Percentiles rank a stretch among this genome's conserved stretches.
These are phyloP conservation scores for Plutella xylostella DNA, from an alignment of 2,888 invertebrate genomes.

Conservation along the genomic window DNA sequence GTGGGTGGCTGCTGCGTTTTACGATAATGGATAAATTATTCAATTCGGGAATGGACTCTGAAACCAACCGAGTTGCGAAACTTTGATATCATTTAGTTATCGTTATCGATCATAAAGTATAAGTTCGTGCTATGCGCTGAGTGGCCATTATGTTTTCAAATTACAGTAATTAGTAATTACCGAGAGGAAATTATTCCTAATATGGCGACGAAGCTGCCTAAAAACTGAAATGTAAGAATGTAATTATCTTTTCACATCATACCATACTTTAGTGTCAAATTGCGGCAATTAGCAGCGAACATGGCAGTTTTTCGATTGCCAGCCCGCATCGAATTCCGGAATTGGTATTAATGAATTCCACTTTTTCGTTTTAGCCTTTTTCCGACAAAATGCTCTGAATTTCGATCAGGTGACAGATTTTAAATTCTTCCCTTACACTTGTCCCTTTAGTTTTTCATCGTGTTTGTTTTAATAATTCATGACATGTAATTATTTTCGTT, in stretches of 20 bases:
- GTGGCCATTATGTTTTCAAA: too few species aligned
- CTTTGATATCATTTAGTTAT: too few species aligned
- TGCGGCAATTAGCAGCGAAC: slow-evolving; percentile 36
- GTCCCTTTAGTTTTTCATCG: slow-evolving; percentile 37
- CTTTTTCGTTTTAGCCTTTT: slow-evolving; percentile 47
- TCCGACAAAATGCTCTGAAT: slow-evolving; percentile 53
- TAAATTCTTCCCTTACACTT: slow-evolving; percentile 67
- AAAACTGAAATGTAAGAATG: neutral
- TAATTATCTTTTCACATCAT: slow-evolving; percentile 9
- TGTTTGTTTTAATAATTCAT: slow-evolving; percentile 62
- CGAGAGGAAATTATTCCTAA: too few species aligned
- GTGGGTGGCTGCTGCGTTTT: slow-evolving; percentile 27
- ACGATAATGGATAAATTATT: slow-evolving; percentile 37
- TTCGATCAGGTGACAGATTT: slow-evolving; percentile 65
- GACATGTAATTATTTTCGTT: slow-evolving; percentile 57
- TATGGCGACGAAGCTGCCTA: neutral
- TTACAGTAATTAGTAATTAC: too few species aligned
- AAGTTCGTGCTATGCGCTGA: too few species aligned
- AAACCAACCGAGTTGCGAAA: neutral
- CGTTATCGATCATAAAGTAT: too few species aligned
- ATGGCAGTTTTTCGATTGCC: slow-evolving; percentile 26
- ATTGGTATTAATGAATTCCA: slow-evolving; percentile 56
- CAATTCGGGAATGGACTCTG: slow-evolving; percentile 13
- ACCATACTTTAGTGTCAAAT: slow-evolving; percentile 39
- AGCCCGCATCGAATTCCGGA: slow-evolving; percentile 41